Percentiles rank a stretch among this genome's conserved stretches.
These are phyloP conservation scores for Sarcophaga rosellei DNA, from an alignment of 2,888 invertebrate species.

Conservation along the genomic window DNA sequence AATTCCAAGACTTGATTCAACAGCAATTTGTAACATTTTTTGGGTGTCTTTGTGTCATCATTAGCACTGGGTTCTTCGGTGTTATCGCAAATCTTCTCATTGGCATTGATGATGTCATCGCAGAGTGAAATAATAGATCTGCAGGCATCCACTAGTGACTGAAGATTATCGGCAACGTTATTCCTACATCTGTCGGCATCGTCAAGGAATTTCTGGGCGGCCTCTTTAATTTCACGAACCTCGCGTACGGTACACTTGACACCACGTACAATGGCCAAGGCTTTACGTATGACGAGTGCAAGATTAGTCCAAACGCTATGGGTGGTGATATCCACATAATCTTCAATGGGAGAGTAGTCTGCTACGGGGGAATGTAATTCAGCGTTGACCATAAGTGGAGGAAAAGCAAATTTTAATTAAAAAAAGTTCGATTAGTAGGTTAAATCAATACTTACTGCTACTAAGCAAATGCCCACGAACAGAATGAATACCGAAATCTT, in stretches of 20 bases:
- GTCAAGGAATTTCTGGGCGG: constrained; percentile 28
- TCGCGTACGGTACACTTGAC: constrained; percentile 40
- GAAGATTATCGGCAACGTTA: constrained; percentile 11
- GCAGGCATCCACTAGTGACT: constrained; percentile 19
- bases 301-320: not conserved
- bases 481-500: constrained; percentile 39
- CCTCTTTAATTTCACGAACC: constrained; percentile 16
- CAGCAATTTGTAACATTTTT: constrained; percentile 31
- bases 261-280: constrained; percentile 28
- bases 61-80: not conserved
- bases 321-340: not conserved
- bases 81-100: constrained; percentile 39
- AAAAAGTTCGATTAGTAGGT: not conserved
- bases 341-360: constrained; percentile 5
- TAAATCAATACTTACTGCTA: constrained; percentile 36
- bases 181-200: constrained; percentile 13
- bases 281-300: constrained; percentile 19
- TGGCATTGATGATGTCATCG: constrained; percentile 32
- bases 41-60: constrained; percentile 1
- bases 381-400: constrained; percentile 1
- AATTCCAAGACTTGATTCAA: not conserved
- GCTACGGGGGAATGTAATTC: not conserved
- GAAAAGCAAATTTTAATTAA: not conserved
- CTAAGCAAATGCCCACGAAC: constrained; percentile 46
- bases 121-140: constrained; percentile 19